Evolutionary conservation across 2,888 invertebrate species (phyloP), one percentile per base, ranked within the genome.

Genomic region (Tetrapedia diversipes): DNA sequence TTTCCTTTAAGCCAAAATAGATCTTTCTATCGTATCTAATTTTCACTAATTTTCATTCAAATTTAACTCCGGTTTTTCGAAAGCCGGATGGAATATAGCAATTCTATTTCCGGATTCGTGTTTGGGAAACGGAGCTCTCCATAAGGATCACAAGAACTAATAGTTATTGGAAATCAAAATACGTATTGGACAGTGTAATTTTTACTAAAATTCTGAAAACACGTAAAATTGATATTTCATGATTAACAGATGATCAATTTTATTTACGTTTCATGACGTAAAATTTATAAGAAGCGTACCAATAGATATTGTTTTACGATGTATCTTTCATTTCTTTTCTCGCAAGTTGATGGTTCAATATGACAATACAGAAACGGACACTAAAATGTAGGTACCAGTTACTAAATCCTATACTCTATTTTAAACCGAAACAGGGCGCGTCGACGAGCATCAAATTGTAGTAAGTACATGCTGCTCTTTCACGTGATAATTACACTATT

Each of bases 351-450:
- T 8, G 11, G 47, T 24, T 3, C 24, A 34, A 49, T 1, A 34
- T 1, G 14, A 41, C 7, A 45, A 32, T 10, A 19, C 45, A 22
- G 11, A 14, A 57, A 43, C 16, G 0, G 37, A 14, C 7, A 29
- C 16, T n/a, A 19, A 41, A 49, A 14, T 27, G 34, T 16, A 24
- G 19, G 16, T 2, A 24, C n/a, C 43, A 6, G 7, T 51, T 61
- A 53, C 16, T 22, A 59, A 57, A 19, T 53, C 22, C 1, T 8
- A 47, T n/a, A 41, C 19, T 77, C 74, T 68, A 77, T 77, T 77
- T 68, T 68, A 27, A 54, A 54, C 43, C 7, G 53, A 68, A 68
- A 39, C 45, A n/a, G 14, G 27, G 27, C 32, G 37, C 57, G 24
- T 29, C 14, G 24, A 6, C 8, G 34, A 29, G 41, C 14, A 73